Evolutionary conservation across 2,113 vertebrate genomes (phyloP), one percentile per base, ranked within the genome.

Genomic region (Heteronetta atricapilla): DNA sequence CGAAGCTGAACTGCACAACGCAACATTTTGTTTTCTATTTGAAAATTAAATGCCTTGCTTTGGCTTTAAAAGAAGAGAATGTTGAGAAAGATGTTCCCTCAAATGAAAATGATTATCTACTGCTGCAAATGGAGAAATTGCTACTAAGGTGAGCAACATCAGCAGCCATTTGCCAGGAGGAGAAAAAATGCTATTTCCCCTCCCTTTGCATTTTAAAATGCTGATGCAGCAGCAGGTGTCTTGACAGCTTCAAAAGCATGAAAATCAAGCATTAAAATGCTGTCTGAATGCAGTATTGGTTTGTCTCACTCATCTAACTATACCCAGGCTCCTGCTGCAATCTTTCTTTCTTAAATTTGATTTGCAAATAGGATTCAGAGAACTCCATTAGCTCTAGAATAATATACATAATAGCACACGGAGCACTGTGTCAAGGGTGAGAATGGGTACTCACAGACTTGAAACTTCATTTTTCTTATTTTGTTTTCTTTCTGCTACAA

Each of bases 381-480:
- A 86, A 68, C 17, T 86, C 82, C 58, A 55, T 95, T 81, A 95
- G 19, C 52, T 91, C 42, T 38, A 40, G 78, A 91, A 68, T 81
- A 58, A 56, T n/a, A 11, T 23, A 89, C 22, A 72, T 66, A 89
- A 5, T 29, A 83, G 28, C 18, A 46, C 42, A 86, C 33, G 26
- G 22, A 78, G 16, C 25, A 1, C 13, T 31, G 40, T 72, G 88
- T 56, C 68, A 88, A 1, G 31, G 52, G 23, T 88, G 75, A 86
- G 38, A 95, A 77, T 0, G 25, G 56, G 59, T 58, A 20, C 20
- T 82, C 25, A 0, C 50, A 31, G 59, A 8, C 76, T 22, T 53
- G 72, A 91, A 86, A 88, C 7, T n/a, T 70, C 25, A 42, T 94
- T 94, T 95, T 88, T 88, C 82, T 91, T 81, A 14, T 74, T 91